Evolutionary conservation across 1,140 invertebrate genomes (phyloP).

Genomic region (Cydia fagiglandana): DNA sequence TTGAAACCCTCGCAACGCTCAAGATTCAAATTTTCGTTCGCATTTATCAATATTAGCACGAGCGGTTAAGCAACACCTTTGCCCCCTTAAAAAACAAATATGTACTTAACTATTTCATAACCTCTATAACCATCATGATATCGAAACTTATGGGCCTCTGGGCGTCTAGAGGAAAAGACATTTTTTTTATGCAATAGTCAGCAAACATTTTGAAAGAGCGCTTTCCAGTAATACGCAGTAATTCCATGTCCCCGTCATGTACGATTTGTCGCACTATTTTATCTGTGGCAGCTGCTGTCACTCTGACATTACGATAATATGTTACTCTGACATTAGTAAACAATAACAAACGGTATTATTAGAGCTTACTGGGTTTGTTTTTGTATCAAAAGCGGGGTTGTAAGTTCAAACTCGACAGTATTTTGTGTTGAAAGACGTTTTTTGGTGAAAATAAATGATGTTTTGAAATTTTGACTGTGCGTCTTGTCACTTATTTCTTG

Average conservation of each 20-base stretch:
- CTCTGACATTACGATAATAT: conserved; percentile 10
- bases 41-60: too few relatives aligned
- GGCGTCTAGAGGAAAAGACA: too few relatives aligned
- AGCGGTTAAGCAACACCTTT: too few relatives aligned
- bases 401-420: background rate
- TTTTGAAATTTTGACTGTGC: background rate
- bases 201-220: background rate
- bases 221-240: background rate
- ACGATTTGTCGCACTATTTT: conserved; percentile 21
- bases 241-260: background rate
- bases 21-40: too few relatives aligned
- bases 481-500: too few relatives aligned
- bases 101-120: too few relatives aligned
- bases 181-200: too few relatives aligned
- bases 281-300: conserved; percentile 17
- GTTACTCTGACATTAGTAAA: conserved; percentile 18
- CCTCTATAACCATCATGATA: too few relatives aligned
- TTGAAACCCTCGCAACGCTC: too few relatives aligned
- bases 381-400: background rate
- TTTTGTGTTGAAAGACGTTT: background rate
- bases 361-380: background rate
- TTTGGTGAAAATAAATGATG: background rate
- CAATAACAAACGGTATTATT: conserved; percentile 14
- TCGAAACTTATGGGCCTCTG: too few relatives aligned
- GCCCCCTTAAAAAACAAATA: too few relatives aligned